Evolutionary conservation across 1,140 invertebrate genomes (phyloP), one percentile per base, ranked within the genome.

Genomic region (Dendroctonus valens): DNA sequence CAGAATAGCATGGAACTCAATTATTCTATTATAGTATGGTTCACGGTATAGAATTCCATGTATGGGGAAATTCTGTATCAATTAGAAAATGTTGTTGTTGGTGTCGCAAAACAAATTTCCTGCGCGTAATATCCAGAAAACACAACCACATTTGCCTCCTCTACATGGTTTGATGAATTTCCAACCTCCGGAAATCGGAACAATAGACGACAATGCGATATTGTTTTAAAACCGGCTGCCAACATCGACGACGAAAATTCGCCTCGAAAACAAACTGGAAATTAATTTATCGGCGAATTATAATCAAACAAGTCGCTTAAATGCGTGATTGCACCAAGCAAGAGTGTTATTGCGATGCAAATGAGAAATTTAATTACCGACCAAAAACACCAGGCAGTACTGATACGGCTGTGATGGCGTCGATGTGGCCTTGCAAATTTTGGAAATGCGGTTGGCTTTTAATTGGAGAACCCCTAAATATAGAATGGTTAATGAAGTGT

Each of bases 281-380:
- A 61, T 61, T 61, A 61, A 61, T 52, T 52, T 61, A 39, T 60
- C 46, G 44, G 44, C 26, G 46, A 60, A 60, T 60, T 60, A 60
- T 49, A 60, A 49, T 60, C 44, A 48, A 60, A 50, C 58, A 42
- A 37, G 58, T 60, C 58, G 58, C 26, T 4, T 40, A 50, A 60
- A 60, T n/a, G 58, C 26, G 58, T 38, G 58, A 49, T 60, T 60
- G 44, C 37, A n/a, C 44, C 44, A 39, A 49, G 46, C 58, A 38
- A 15, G 46, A 60, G 58, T 60, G 58, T 49, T 60, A 60, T 60
- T 60, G 58, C 26, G 37, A 60, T 50, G 58, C 58, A 40, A 60
- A 60, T 60, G 58, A 39, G 58, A 60, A 60, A 60, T 60, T 60
- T 60, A 49, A 60, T 60, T 50, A 60, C 46, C n/a, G 46, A 60